phyloP scores from a whole-genome alignment of 2,113 vertebrate genomes.

The Donacobius atricapilla region DNA sequence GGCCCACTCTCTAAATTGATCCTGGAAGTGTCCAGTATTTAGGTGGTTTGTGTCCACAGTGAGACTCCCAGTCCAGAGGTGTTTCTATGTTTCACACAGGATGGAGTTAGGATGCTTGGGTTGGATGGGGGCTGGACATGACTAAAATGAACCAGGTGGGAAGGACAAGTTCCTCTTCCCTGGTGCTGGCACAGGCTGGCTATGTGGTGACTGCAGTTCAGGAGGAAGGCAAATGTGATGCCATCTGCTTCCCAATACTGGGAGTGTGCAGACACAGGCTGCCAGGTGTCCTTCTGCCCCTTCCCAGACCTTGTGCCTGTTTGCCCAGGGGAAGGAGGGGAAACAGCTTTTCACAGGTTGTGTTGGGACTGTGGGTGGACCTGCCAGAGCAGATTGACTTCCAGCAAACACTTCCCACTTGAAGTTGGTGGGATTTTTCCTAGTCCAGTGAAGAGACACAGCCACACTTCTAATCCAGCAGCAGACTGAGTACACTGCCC shows the following conservation, averaged over 20 bases:
- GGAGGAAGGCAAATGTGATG: neutral
- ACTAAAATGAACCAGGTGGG: neutral
- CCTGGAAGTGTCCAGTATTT: neutral
- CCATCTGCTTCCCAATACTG: neutral
- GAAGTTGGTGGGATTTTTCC: neutral
- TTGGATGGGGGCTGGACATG: neutral
- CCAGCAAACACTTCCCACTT: neutral
- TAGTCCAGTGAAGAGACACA: neutral
- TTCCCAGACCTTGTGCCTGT: neutral
- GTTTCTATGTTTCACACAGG: neutral
- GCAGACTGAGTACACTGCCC: neutral
- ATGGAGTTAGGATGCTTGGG: neutral
- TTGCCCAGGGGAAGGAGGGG: neutral
- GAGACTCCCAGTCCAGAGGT: neutral
- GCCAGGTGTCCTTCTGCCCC: neutral
- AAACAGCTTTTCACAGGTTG: neutral
- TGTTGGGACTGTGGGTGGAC: neutral
- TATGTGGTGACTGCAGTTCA: neutral
- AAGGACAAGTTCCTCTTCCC: neutral
- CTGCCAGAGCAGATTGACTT: neutral
- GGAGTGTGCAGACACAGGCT: neutral
- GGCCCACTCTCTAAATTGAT: neutral
- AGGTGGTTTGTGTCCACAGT: neutral
- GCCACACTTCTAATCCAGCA: neutral
- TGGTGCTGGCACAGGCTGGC: neutral